Evolutionary conservation across 2,888 invertebrate species (phyloP), one percentile per base, ranked within the genome.

Genomic region (Ennomos erosarius): DNA sequence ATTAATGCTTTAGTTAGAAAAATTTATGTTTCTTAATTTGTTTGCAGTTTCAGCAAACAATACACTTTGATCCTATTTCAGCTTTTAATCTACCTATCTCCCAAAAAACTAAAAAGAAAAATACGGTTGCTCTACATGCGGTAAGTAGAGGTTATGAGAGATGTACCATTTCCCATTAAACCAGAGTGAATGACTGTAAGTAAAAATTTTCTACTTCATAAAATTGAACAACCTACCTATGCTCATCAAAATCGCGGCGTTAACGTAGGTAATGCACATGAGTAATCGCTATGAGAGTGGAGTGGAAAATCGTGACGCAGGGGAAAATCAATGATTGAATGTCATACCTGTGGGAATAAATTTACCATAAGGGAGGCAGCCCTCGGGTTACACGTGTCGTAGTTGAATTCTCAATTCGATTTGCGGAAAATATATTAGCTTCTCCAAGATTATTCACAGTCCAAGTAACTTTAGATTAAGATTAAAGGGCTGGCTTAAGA

Each of bases 291-390:
- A 45, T n/a, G 10, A 54, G 39, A 46, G 45, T 33, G 48, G 64
- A 64, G 45, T 67, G 64, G 65, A 70, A 75, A 75, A 74, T 73
- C 45, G 56, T 56, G 60, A 55, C 56, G 49, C 60, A 64, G 59
- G 74, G 71, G 70, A 74, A 78, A 87, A 81, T 85, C 88, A 87
- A 89, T 90, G 91, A 92, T 90, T 88, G 88, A 89, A 85, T 82
- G 84, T 81, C 85, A 85, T 88, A 85, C 91, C 89, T 85, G 75
- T 79, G 90, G 90, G 92, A 92, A 91, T 91, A 90, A 82, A 88
- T 89, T 88, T 85, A 60, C 62, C 69, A 75, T 71, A 61, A 58
- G 71, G 73, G 76, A 69, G 74, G 74, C 69, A 76, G 59, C 65
- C 69, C 54, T 75, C 74, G 73, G 72, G 73, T 70, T 79, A 81